phyloP scores from a whole-genome alignment of 2,113 vertebrate species.

The Saimiri boliviensis region DNA sequence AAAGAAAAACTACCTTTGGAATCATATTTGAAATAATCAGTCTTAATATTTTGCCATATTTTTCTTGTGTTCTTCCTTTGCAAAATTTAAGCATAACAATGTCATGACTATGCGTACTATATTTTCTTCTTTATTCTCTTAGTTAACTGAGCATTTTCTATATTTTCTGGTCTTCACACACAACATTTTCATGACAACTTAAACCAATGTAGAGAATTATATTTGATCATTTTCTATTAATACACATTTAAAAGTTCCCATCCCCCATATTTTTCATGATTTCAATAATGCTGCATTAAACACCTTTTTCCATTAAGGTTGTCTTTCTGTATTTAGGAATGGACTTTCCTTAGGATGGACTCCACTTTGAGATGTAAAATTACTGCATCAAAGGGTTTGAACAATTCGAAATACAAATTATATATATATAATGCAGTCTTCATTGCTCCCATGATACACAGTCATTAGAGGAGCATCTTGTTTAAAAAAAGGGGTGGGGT shows the following conservation, averaged over 20 bases:
- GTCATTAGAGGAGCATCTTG: not conserved
- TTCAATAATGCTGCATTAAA: not conserved
- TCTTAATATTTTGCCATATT: not conserved
- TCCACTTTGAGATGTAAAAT: not conserved
- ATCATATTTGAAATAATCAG: not conserved
- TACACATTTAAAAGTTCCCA: not conserved
- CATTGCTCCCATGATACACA: not conserved
- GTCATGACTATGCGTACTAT: not conserved
- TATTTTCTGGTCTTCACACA: not conserved
- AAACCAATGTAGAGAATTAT: not conserved
- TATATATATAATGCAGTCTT: not conserved
- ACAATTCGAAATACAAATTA: not conserved
- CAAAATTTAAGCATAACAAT: not conserved
- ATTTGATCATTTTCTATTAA: not conserved
- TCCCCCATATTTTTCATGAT: not conserved
- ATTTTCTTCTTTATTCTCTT: constrained; percentile 38
- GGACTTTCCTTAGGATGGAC: not conserved
- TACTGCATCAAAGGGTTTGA: not conserved
- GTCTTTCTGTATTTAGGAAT: not conserved
- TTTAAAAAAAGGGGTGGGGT: no score
- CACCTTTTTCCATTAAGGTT: not conserved
- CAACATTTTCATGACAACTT: constrained; percentile 5
- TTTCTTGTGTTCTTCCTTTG: not conserved
- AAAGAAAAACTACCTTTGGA: constrained; percentile 13
- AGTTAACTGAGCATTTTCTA: not conserved